phyloP scores from a whole-genome alignment of 2,888 invertebrate species.

The Nowickia ferox region DNA sequence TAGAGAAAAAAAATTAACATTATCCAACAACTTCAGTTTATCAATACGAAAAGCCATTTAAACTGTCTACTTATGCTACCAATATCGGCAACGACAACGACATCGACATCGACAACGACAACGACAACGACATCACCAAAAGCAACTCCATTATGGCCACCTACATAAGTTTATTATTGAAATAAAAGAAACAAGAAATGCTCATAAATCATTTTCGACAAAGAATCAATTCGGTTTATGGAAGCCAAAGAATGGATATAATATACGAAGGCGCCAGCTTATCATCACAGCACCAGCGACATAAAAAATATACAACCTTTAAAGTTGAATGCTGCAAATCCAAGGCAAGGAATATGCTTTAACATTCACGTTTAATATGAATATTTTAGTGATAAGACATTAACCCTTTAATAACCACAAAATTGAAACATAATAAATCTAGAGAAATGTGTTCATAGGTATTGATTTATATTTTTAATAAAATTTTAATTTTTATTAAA shows the following conservation, averaged over 20 bases:
- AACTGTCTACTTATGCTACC: conserved; percentile 35
- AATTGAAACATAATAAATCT: not conserved
- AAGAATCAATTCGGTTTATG: conserved; percentile 60
- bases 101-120: not conserved
- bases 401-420: conserved; percentile 44
- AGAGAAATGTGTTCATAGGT: not conserved
- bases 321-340: conserved; percentile 29
- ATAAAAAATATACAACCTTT: conserved; percentile 26
- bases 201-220: conserved; percentile 69
- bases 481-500: conserved; percentile 41
- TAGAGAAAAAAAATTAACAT: not conserved
- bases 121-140: not conserved
- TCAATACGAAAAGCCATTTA: conserved; percentile 27
- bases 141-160: conserved; percentile 51
- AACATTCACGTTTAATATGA: conserved; percentile 29
- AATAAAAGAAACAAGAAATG: conserved; percentile 14
- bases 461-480: not conserved
- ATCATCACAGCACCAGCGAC: conserved; percentile 74
- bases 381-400: conserved; percentile 49
- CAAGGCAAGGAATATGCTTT: conserved; percentile 31
- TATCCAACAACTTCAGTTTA: conserved; percentile 38
- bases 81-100: not conserved
- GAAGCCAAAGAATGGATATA: conserved; percentile 44
- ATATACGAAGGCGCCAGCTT: conserved; percentile 80
- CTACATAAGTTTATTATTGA: conserved; percentile 55